A percentile compares a stretch with the other conserved stretches of the same genome.
phyloP scores from a whole-genome alignment of 2,797 vertebrate genomes.

The Esox lucius region DNA sequence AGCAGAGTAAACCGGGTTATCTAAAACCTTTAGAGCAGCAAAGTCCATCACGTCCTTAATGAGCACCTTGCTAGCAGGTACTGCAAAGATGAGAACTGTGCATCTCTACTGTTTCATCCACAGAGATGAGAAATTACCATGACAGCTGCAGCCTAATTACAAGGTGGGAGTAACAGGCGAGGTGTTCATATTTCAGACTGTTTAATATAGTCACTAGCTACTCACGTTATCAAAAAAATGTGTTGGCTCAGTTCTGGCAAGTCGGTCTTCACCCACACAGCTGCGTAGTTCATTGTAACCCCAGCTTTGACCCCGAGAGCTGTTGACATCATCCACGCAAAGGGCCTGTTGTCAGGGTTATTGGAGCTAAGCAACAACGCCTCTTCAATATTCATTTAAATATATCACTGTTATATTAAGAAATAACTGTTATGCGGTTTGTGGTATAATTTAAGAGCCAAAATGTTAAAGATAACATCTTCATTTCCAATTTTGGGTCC shows the following conservation, averaged over 20 bases:
- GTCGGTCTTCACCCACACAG: not conserved
- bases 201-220: not conserved
- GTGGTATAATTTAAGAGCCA: not conserved
- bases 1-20: constrained; percentile 2
- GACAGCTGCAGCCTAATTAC: constrained; percentile 3
- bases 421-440: not conserved
- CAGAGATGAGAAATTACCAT: not conserved
- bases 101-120: not conserved
- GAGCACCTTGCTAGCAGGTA: constrained; percentile 4
- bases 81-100: not conserved
- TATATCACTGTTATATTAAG: not conserved
- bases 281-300: not conserved
- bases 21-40: not conserved
- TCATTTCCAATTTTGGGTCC: not conserved
- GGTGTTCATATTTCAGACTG: constrained; percentile 2
- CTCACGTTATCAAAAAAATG: not conserved
- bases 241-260: not conserved
- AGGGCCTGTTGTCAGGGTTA: not conserved
- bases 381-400: not conserved
- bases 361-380: not conserved
- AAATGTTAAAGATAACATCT: not conserved
- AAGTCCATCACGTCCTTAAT: not conserved
- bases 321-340: constrained; percentile 6
- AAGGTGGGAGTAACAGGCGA: not conserved
- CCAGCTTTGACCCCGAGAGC: not conserved